Percentiles rank a stretch among this genome's conserved stretches.
phyloP scores from a whole-genome alignment of 1,140 invertebrate genomes.

The Bactericera cockerelli region DNA sequence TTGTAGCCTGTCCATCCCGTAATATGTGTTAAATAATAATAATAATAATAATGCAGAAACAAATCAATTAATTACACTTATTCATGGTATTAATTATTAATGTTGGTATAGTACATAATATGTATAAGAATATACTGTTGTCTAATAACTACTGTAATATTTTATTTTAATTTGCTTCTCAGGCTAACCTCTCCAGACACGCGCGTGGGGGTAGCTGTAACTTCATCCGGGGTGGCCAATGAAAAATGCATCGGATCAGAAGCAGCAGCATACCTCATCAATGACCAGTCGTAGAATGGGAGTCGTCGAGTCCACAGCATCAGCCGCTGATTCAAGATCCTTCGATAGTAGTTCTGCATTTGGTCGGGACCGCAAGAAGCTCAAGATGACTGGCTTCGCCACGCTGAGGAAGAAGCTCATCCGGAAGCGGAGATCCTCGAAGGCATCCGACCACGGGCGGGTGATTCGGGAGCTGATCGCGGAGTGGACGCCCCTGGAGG shows the following conservation, averaged over 20 bases:
- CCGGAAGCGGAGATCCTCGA: constrained; percentile 55
- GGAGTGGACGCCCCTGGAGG: constrained; percentile 66
- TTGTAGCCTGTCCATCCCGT: too few species aligned
- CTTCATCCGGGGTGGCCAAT: too few species aligned
- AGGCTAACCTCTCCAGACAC: too few species aligned
- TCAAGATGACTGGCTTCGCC: constrained; percentile 60
- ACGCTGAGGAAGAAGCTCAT: constrained; percentile 69
- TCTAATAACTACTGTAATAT: too few species aligned
- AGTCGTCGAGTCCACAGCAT: constrained; percentile 3
- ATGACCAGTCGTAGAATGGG: constrained; percentile 7
- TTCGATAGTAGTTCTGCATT: constrained; percentile 5
- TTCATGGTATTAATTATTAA: too few species aligned
- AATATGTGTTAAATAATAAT: too few species aligned
- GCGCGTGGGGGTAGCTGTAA: too few species aligned
- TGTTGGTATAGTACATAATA: too few species aligned
- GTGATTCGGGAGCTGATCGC: constrained; percentile 71
- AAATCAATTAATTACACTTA: too few species aligned
- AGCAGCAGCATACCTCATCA: neutral
- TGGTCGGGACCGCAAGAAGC: constrained; percentile 50
- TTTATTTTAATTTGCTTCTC: too few species aligned
- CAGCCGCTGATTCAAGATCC: constrained; percentile 3
- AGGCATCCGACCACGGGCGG: constrained; percentile 72
- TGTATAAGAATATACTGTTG: too few species aligned
- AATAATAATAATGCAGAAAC: too few species aligned
- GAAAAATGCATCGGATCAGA: neutral